Evolutionary conservation across 2,888 invertebrate genomes (phyloP), one percentile per base, ranked within the genome.

Genomic region (Ceraclea dissimilis): DNA sequence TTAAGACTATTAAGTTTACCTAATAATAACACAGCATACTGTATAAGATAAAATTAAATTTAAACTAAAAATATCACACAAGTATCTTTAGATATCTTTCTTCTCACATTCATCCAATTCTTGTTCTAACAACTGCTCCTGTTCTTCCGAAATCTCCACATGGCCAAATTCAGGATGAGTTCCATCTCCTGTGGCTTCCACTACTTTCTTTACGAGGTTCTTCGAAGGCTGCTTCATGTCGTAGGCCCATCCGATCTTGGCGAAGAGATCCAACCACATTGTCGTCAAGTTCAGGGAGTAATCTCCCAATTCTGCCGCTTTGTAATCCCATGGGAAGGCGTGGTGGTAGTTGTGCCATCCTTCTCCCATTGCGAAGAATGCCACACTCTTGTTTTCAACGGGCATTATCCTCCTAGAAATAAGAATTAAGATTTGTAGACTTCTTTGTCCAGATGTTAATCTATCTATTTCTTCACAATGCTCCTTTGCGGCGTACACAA

Each of bases 291-390:
- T 91, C 18, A 83, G 68, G 61, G 79, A 68, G 60, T 80, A 79
- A 46, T 51, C 21, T 47, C 90, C 90, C n/a, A 90, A 75, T 70
- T 95, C 94, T 5, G 91, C 86, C 21, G 93, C 88, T 67, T 90
- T 88, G 79, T 94, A 94, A 71, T 94, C 94, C 86, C 90, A 91
- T 0, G 93, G 93, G 71, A 94, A 94, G 0, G 88, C 86, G 72
- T 94, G 94, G 69, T 94, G 94, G 71, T 91, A 94, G 73, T 94
- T 94, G 75, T 94, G 94, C 88, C 91, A 95, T 2, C 94, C 94
- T 70, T 92, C 92, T 1, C 92, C 92, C 72, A 89, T 76, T 0
- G 90, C 84, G 19, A 85, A 66, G 0, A 88, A 65, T 0, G 90
- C 83, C 0, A 93, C 92, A 1, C 78, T 72, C 62, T 79, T 76